Base-by-base conservation (phyloP, 1,140 invertebrate genomes). In the Brachionus koreanus region DNA sequence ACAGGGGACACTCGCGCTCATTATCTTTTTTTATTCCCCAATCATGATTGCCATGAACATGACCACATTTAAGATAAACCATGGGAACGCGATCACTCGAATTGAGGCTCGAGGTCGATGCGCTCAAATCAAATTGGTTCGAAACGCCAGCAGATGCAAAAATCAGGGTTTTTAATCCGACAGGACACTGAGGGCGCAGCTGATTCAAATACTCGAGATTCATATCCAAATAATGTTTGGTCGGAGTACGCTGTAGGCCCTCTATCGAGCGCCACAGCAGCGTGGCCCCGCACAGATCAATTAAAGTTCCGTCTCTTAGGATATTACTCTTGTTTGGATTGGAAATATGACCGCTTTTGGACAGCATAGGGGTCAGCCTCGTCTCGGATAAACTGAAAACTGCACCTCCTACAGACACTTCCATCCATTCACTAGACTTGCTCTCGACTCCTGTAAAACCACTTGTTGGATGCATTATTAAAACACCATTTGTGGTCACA, bases 211-310 rank as follows among this genome's bases (percentile, higher is more conserved):
- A 93, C 84, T 98, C 96, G 74, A 99, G 93, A 86, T 96, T 90
- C 85, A 93, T 91, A 88, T 99, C 96, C 85, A 99, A 90, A 88
- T 97, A 93, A 84, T 93, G 92, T 89, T 94, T 95, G 82, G 94
- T 95, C 93, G 97, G 97, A 87, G 96, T 97, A 88, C 95, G 93
- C 63, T 93, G 92, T 33, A 99, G 90, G 81, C 97, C 97, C 87
- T 97, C 94, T 10, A 95, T 95, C 35, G 96, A 98, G 87, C 97
- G 91, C 97, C 97, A 99, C 10, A 99, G 90, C 65, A 99, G 89
- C 13, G 97, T 99, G 23, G 97, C 97, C 61, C 98, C 98, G 89
- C 97, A 99, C 76, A 99, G 91, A 90, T 99, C 98, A 86, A 99
- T 98, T 86, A 99, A 91, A 33, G 97, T 98, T 39, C 98, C 97